Evolutionary conservation across 2,797 vertebrate species (phyloP), one percentile per base, ranked within the genome.

Genomic region (Sebastolobus alascanus): DNA sequence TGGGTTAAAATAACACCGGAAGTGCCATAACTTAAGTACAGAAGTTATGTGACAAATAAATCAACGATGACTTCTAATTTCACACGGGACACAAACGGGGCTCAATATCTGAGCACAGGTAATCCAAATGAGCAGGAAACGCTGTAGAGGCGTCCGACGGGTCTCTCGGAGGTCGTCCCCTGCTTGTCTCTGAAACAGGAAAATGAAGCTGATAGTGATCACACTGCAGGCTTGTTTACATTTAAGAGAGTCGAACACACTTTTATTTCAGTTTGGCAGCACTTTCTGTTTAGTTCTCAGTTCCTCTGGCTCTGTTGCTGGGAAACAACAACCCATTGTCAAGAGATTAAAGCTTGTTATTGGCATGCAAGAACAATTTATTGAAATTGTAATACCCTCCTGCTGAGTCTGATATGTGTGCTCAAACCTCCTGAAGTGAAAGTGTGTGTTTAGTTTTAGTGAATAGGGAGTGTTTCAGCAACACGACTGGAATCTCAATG

Each of bases 401-500:
- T 25, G 69, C 4, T 27, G 22, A 68, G 37, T 27, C 9, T 75
- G 29, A 70, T 52, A 4, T 59, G 59, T 35, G 31, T 52, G 29
- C 20, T 56, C 16, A 52, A 22, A 66, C n/a, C 27, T 85, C 74
- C 66, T 50, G 40, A 20, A 72, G 35, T 27, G 11, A 52, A 18
- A 80, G 33, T 8, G 31, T 38, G 27, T 68, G 55, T 38, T 50
- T 52, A 5, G 22, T 74, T 80, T 64, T 60, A 35, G 18, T 75
- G 60, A 79, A 14, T 5, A 68, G 70, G 74, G 89, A 87, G 73
- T 50, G 60, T 73, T 84, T 79, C 40, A 69, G 68, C 67, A 68
- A 52, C 86, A 86, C 73, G 87, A 89, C 84, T 83, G 85, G 92
- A 94, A 94, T 94, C 27, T 82, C 33, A 90, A 89, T 75, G 82